These are phyloP conservation scores for Sarcophaga carnaria DNA, from an alignment of 2,888 invertebrate genomes.

Conservation along the genomic window DNA sequence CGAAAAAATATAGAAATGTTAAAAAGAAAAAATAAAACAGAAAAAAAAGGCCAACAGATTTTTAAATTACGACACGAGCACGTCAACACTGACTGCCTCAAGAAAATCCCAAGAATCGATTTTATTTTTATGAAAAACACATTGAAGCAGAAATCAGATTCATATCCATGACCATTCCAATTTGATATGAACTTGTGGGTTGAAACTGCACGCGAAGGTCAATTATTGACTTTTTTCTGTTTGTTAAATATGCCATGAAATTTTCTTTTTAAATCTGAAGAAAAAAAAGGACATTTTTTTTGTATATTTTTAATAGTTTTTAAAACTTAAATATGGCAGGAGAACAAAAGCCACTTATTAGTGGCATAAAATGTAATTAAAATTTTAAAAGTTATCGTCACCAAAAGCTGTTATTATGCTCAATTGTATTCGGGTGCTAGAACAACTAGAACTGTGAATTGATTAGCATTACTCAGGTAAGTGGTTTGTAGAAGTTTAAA, in stretches of 20 bases:
- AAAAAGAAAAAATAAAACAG: too few species aligned
- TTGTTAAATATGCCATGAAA: background rate
- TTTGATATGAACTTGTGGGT: background rate
- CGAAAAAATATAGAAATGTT: too few species aligned
- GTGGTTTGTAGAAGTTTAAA: too few species aligned
- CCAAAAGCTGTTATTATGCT: too few species aligned
- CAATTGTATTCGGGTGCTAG: too few species aligned
- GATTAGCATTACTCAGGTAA: too few species aligned
- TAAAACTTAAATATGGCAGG: background rate
- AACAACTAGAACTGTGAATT: too few species aligned
- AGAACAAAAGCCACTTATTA: too few species aligned
- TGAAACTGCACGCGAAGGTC: constrained; percentile 59
- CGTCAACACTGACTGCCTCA: constrained; percentile 17
- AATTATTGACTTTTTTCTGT: background rate
- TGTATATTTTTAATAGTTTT: background rate
- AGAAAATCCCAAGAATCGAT: constrained; percentile 38
- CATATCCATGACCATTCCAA: too few species aligned
- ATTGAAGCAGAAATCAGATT: background rate
- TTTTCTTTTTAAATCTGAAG: background rate
- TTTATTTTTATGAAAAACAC: background rate
- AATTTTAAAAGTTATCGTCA: too few species aligned
- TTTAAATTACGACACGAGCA: constrained; percentile 17
- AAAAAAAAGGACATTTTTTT: background rate
- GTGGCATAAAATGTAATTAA: too few species aligned
- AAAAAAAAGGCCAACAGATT: background rate